Base-by-base conservation (phyloP, 2,113 vertebrate species). In the Pomatorhinus ruficollis region DNA sequence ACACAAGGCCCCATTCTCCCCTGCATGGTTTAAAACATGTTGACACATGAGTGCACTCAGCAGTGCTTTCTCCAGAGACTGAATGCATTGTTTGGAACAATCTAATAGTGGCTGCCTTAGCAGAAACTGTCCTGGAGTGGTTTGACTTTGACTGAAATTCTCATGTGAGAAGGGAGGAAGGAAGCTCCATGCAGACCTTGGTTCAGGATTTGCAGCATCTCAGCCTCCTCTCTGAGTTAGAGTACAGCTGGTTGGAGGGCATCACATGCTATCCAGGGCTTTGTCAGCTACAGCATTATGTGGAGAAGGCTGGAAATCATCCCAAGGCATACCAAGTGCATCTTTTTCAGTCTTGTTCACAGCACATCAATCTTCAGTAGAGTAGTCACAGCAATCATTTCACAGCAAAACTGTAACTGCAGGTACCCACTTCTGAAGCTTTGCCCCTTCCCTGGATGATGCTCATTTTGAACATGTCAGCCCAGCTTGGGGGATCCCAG, bases 401-500 rank as follows among this genome's bases (percentile, higher is more conserved):
- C 22, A 53, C 12, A 65, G 39, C 40, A 60, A 50, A 80, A 4
- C 21, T 49, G 0, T 54, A 47, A 78, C 44, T 92, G 71, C 40
- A 68, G 50, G 13, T 72, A 7, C 16, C 8, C 42, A 63, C 75
- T 74, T 37, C 50, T 85, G 90, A 83, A 72, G 39, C 53, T 74
- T 64, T 63, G 21, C 39, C 21, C 63, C 22, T 59, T 92, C 63
- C 90, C 74, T n/a, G 66, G 65, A 31, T 74, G 83, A 30, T 74
- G 81, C 40, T 23, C 7, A 3, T 60, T 90, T 87, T 71, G 30
- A 91, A 50, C n/a, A 44, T 35, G 64, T 90, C 78, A 83, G 52
- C 85, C 87, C 92, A 96, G 86, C 76, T 24, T 92, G 39, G 90
- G 90, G 79, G 87, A 93, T 94, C 84, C 89, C 90, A 91, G 76